These are phyloP conservation scores for Epsilonema sp. DNA, from an alignment of 2,888 invertebrate genomes.

Conservation along the genomic window DNA sequence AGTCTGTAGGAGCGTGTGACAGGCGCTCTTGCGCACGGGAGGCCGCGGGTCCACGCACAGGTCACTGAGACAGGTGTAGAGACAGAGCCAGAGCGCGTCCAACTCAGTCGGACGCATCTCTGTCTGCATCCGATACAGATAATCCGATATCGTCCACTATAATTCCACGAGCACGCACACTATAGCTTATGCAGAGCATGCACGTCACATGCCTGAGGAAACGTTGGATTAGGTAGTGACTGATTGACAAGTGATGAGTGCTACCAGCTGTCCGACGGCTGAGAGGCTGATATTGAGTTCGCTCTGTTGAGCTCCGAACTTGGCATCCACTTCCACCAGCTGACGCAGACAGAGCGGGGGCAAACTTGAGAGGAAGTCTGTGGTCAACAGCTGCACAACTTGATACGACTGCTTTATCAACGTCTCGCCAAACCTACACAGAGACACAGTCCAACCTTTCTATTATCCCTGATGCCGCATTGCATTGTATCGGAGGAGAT, in stretches of 20 bases:
- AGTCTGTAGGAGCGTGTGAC: slow-evolving; percentile 90
- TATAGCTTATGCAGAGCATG: not conserved
- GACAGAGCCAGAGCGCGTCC: slow-evolving; percentile 24
- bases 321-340: slow-evolving; percentile 61
- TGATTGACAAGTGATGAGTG: too few species aligned
- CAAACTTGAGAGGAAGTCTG: slow-evolving; percentile 76
- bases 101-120: slow-evolving; percentile 5
- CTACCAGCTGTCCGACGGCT: slow-evolving; percentile 81
- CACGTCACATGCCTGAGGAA: too few species aligned
- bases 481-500: too few species aligned
- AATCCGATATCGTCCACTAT: slow-evolving; percentile 96
- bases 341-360: slow-evolving; percentile 58
- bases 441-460: too few species aligned
- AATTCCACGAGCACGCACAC: slow-evolving; percentile 26
- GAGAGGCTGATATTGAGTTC: slow-evolving; percentile 91
- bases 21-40: slow-evolving; percentile 71
- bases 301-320: slow-evolving; percentile 83
- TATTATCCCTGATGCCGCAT: too few species aligned
- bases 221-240: too few species aligned
- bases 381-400: slow-evolving; percentile 76
- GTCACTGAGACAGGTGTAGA: slow-evolving; percentile 32
- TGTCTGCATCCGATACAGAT: slow-evolving; percentile 67
- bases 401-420: slow-evolving; percentile 82
- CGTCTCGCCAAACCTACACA: slow-evolving; percentile 64
- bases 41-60: slow-evolving; percentile 84